These are phyloP conservation scores for Eurytoma californica DNA, from an alignment of 2,888 invertebrate species.

Conservation along the genomic window DNA sequence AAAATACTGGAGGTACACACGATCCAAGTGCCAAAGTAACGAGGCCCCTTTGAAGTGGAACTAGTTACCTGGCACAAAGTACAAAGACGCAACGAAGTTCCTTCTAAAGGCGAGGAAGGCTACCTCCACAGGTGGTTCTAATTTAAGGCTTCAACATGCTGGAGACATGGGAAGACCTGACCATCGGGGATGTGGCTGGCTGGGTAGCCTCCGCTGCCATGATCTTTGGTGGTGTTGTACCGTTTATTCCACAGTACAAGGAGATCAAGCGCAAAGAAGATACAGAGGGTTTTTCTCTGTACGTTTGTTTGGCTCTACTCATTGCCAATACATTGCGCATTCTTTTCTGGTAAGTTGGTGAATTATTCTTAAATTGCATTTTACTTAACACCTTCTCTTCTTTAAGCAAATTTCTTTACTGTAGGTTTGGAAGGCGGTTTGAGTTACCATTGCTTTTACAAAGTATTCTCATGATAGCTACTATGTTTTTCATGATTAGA, in stretches of 20 bases:
- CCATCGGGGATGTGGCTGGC: constrained; percentile 85
- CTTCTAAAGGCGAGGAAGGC: not conserved
- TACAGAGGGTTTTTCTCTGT: constrained; percentile 97
- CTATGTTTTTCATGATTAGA: constrained; percentile 97
- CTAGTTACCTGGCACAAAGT: not conserved
- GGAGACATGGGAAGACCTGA: constrained; percentile 75
- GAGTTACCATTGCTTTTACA: constrained; percentile 96
- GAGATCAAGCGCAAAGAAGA: constrained; percentile 94
- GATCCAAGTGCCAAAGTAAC: constrained; percentile 1
- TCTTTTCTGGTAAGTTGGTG: constrained; percentile 91
- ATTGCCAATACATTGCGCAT: constrained; percentile 98
- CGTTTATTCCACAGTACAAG: constrained; percentile 96
- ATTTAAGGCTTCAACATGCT: constrained; percentile 38
- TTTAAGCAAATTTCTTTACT: constrained; percentile 25
- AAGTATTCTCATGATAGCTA: constrained; percentile 97
- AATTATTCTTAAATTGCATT: constrained; percentile 14
- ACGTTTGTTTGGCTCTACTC: constrained; percentile 95
- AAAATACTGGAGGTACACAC: constrained; percentile 20
- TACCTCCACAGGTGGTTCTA: not conserved
- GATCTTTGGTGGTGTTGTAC: constrained; percentile 96
- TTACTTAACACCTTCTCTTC: not conserved
- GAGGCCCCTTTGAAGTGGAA: not conserved
- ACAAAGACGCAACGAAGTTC: not conserved
- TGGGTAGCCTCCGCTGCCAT: constrained; percentile 91
- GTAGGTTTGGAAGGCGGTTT: constrained; percentile 98